Percentiles rank a stretch among this genome's conserved stretches.
These are phyloP conservation scores for Xenentodon cancila DNA, from an alignment of 2,797 vertebrate species.

Conservation along the genomic window DNA sequence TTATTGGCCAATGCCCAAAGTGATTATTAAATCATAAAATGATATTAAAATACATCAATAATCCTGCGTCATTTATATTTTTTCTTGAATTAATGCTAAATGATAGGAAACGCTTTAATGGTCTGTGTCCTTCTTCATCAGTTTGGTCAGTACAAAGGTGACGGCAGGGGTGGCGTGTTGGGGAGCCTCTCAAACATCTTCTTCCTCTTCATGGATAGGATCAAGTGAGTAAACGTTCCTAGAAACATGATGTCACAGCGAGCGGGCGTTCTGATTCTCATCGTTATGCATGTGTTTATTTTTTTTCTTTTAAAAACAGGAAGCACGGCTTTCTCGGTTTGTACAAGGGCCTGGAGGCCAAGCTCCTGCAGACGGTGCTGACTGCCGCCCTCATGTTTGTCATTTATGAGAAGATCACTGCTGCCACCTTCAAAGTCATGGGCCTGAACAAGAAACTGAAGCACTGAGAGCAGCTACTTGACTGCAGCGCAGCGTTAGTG, in stretches of 20 bases:
- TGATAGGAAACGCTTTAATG: neutral
- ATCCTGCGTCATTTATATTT: neutral
- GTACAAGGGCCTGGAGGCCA: constrained; percentile 88
- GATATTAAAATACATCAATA: too few relatives aligned
- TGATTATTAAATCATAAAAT: too few relatives aligned
- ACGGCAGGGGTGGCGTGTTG: constrained; percentile 68
- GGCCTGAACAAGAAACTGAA: constrained; percentile 78
- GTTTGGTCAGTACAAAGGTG: constrained; percentile 85
- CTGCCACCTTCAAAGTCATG: constrained; percentile 83
- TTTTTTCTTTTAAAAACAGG: constrained; percentile 51
- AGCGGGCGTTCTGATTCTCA: neutral
- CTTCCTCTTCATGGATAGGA: constrained; percentile 77
- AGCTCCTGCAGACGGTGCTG: constrained; percentile 86
- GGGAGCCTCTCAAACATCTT: constrained; percentile 78
- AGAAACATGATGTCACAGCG: neutral
- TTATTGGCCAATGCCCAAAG: too few relatives aligned
- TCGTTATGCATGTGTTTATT: neutral
- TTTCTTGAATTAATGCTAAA: neutral
- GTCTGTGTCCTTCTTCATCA: constrained; percentile 40
- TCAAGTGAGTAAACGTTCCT: constrained; percentile 77
- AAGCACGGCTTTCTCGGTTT: constrained; percentile 75
- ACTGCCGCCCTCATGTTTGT: constrained; percentile 88
- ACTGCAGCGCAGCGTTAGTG: neutral
- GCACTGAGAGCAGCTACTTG: constrained; percentile 40
- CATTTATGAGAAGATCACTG: constrained; percentile 85